Base-by-base conservation (phyloP, 2,888 invertebrate species). In the Aspidiotus rigidus region DNA sequence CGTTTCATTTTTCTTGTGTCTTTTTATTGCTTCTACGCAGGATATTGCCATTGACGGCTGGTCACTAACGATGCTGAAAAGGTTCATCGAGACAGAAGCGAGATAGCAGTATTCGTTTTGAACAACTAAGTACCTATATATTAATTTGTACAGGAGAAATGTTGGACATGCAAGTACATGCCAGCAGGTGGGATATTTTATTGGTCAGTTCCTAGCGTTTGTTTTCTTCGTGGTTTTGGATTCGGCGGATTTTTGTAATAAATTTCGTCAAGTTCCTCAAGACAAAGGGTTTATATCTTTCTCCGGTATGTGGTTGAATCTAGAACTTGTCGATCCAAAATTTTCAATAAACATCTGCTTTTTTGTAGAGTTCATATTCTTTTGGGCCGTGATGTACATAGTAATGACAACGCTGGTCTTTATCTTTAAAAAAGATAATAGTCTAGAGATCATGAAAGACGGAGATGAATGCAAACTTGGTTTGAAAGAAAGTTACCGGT, bases 41-140 rank as follows among this genome's bases (percentile, higher is more conserved):
- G 99, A 99, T 79, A 97, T 99, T 76, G 98, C 96, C n/a, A 98
- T 99, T 0, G 99, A 99, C 81, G 99, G 99, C 28, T 99, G 99
- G 99, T 99, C 99, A 0, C 81, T 99, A 10, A 98, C 98, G 0
- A 99, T 99, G 95, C 81, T 99, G 2, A 91, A 93, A 76, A 89
- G 93, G 86, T 93, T 62, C 49, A 49, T 3, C 11, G 49, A 49
- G 10, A n/a, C 49, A 49, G n/a, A n/a, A n/a, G n/a, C n/a, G n/a
- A n/a, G n/a, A 49, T 3, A 11, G n/a, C 10, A 49, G 10, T 6
- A 1, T 49, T 49, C 10, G 49, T 13, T 13, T 11, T 11, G 2
- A 2, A 49, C 11, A n/a, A 28, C 28, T 28, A 28, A 28, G 2
- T 28, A 5, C 28, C 28, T 28, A 28, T 28, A 5, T 28, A 28